Evolutionary conservation across 2,113 vertebrate genomes (phyloP).

Genomic region (Osmerus mordax): DNA sequence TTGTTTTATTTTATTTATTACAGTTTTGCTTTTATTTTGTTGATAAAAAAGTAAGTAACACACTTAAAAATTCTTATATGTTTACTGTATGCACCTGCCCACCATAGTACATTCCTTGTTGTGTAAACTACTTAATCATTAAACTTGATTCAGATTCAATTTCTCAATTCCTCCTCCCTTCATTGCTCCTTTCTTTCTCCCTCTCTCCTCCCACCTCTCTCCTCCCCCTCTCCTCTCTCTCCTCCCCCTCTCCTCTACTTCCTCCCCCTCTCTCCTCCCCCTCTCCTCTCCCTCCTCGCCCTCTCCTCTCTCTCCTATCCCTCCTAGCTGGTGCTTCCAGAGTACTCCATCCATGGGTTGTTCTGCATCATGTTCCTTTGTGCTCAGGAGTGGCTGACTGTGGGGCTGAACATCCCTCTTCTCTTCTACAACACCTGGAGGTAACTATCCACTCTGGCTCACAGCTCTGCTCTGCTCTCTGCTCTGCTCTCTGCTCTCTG

Average conservation of each 20-base stretch:
- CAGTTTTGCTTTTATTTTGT: too few relatives aligned
- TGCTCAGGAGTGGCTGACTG: constrained; percentile 94
- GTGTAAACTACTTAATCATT: too few relatives aligned
- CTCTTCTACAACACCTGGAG: constrained; percentile 98
- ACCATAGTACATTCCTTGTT: too few relatives aligned
- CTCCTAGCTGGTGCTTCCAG: constrained; percentile 88
- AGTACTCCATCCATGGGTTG: constrained; percentile 95
- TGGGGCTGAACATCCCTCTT: constrained; percentile 91
- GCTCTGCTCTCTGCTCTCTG: too few relatives aligned
- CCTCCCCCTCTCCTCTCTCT: neutral
- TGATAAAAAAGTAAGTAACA: too few relatives aligned
- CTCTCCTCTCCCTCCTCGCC: neutral
- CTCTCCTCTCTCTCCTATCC: constrained; percentile 18
- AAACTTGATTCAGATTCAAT: neutral
- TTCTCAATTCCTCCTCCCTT: neutral
- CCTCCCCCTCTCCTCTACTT: constrained; percentile 1
- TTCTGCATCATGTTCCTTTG: constrained; percentile 99
- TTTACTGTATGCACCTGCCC: too few relatives aligned
- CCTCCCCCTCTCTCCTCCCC: neutral
- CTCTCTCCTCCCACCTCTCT: constrained; percentile 16
- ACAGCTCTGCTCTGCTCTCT: neutral
- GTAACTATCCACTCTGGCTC: constrained; percentile 68
- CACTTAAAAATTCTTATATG: too few relatives aligned
- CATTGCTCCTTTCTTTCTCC: neutral
- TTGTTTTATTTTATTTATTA: too few relatives aligned